Evolutionary conservation across 2,797 vertebrate genomes (phyloP), one percentile per base, ranked within the genome.

Genomic region (Xerus rutilus): DNA sequence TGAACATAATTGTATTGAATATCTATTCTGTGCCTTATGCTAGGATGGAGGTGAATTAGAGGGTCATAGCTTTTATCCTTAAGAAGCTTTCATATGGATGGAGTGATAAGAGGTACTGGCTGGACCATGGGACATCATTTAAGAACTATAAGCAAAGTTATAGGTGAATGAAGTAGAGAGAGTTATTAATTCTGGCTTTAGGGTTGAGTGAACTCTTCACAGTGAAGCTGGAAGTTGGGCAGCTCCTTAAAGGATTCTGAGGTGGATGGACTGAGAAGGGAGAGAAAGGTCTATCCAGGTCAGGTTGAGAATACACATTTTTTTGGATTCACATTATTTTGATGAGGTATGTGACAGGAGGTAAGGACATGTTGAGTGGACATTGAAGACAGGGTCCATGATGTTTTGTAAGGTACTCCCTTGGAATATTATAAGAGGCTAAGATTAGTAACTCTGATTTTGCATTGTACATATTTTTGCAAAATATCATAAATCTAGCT

Each of bases 401-500:
- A 43, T 64, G 12, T 91, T 57, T 57, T 73, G 43, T 54, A 35
- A n/a, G 11, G 28, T 43, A 67, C 30, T 45, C 4, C 20, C 30
- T 77, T 39, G 14, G 49, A 83, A 90, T 54, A 83, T 2, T 14
- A 72, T 23, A 43, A 73, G 43, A 83, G 21, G 39, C 28, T 54
- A 32, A 83, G 57, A 39, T 79, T 35, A 91, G 52, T 54, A 76
- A 57, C 76, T 91, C 35, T 76, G 35, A 86, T 39, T 67, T 91
- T 72, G 86, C 32, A 88, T 70, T 85, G 57, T 70, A 17, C 2
- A 39, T 59, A 57, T 79, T 90, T 92, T 93, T 84, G 39, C n/a
- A 95, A 90, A 94, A 81, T 59, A 57, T 4, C 43, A 57, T 83
- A 90, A 95, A 92, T 87, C 9, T 28, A 85, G 72, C 21, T 77